A percentile compares a stretch with the other conserved stretches of the same genome.
These are phyloP conservation scores for Byasa hedistus DNA, from an alignment of 2,888 invertebrate genomes.

Conservation along the genomic window DNA sequence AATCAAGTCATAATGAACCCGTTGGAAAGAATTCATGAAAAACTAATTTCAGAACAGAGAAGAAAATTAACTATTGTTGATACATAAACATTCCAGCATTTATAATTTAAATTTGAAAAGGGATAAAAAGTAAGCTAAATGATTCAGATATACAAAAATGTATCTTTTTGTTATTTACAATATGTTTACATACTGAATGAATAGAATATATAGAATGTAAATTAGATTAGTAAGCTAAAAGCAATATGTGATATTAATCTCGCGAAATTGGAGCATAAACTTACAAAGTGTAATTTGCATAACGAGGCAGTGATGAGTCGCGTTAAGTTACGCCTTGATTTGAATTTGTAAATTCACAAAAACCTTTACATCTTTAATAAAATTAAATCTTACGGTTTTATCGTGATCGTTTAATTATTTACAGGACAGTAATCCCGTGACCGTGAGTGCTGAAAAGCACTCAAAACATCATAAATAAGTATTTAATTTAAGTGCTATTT, in stretches of 20 bases:
- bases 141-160: not conserved
- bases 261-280: conserved; percentile 11
- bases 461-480: too few relatives aligned
- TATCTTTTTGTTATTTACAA: not conserved
- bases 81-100: too few relatives aligned
- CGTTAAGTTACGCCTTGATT: conserved; percentile 18
- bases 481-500: too few relatives aligned
- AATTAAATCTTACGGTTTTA: too few relatives aligned
- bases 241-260: conserved; percentile 23
- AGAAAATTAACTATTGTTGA: not conserved
- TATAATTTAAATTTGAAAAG: too few relatives aligned
- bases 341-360: not conserved
- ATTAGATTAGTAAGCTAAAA: conserved; percentile 1
- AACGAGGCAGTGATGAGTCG: conserved; percentile 19
- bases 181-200: not conserved
- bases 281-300: conserved; percentile 20
- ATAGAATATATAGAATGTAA: not conserved
- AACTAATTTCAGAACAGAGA: not conserved
- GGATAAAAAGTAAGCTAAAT: too few relatives aligned
- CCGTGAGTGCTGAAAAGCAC: too few relatives aligned
- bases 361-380: too few relatives aligned
- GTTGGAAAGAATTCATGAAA: not conserved
- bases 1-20: not conserved
- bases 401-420: too few relatives aligned
- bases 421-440: too few relatives aligned